Percentiles rank a stretch among this genome's conserved stretches.
Evolutionary conservation across 2,888 invertebrate genomes (phyloP).

Genomic region (Achlya flavicornis): DNA sequence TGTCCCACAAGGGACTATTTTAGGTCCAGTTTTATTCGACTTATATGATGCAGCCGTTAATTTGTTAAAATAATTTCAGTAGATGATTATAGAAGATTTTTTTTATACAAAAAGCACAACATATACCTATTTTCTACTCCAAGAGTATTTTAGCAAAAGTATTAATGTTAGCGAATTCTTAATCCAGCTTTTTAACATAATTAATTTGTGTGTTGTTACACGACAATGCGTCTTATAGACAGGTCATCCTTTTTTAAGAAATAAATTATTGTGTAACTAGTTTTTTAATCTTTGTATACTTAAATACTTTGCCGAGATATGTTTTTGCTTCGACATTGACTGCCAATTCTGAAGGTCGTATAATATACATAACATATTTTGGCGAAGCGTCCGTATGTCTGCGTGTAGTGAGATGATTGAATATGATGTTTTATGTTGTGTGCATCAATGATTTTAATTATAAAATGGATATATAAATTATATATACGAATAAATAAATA

Average conservation of each 20-base stretch:
- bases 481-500: constrained; percentile 82
- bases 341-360: constrained; percentile 21
- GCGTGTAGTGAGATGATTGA: constrained; percentile 34
- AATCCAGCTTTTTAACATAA: constrained; percentile 44
- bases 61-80: neutral
- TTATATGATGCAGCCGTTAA: neutral
- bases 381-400: constrained; percentile 43
- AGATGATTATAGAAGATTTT: neutral
- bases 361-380: constrained; percentile 18
- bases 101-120: neutral
- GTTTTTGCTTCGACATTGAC: constrained; percentile 27
- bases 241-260: constrained; percentile 31
- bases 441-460: constrained; percentile 79
- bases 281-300: constrained; percentile 42
- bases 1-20: neutral
- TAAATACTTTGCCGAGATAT: constrained; percentile 39
- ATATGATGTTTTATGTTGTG: constrained; percentile 68
- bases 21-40: constrained; percentile 1
- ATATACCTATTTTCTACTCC: neutral
- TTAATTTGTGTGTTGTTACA: constrained; percentile 11
- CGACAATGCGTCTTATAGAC: constrained; percentile 30
- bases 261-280: constrained; percentile 52
- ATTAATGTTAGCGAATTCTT: constrained; percentile 62
- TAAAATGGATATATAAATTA: constrained; percentile 83
- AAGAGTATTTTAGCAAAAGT: constrained; percentile 65